A percentile compares a stretch with the other conserved stretches of the same genome.
phyloP scores from a whole-genome alignment of 2,113 vertebrate species.

The Ciconia stormi region DNA sequence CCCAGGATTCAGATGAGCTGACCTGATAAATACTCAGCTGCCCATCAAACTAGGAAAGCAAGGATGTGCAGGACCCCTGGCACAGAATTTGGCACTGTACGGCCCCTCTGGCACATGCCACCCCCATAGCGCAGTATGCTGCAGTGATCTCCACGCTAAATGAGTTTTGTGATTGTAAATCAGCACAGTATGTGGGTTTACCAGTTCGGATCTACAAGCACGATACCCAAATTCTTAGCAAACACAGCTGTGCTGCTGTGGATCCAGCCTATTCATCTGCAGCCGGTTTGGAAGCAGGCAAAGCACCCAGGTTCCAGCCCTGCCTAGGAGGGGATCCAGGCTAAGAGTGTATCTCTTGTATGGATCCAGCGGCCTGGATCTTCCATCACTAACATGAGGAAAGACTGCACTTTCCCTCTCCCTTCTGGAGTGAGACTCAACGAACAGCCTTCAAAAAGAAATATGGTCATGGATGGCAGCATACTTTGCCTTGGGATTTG shows the following conservation, averaged over 20 bases:
- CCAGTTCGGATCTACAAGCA: background rate
- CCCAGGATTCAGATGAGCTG: background rate
- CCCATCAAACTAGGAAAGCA: background rate
- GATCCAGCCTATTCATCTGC: background rate
- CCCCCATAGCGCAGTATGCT: accelerated
- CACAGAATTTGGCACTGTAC: background rate
- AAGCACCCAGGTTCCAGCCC: background rate
- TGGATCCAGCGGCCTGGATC: background rate
- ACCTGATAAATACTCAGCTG: background rate
- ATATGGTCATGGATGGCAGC: accelerated
- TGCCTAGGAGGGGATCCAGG: background rate
- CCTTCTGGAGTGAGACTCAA: background rate
- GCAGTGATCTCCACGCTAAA: background rate
- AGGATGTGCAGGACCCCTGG: background rate
- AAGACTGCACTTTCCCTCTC: too few relatives aligned
- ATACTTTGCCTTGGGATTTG: background rate
- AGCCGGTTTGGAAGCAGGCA: background rate
- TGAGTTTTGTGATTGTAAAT: background rate
- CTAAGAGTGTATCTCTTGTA: too few relatives aligned
- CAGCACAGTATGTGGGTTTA: background rate
- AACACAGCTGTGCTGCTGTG: background rate
- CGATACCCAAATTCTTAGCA: background rate
- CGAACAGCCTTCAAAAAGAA: background rate
- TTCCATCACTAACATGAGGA: background rate
- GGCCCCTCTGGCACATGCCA: background rate